A percentile compares a stretch with the other conserved stretches of the same genome.
Conservation (phyloP, 2,888 invertebrate genomes). For the Phrixothrix hirtus region DNA sequence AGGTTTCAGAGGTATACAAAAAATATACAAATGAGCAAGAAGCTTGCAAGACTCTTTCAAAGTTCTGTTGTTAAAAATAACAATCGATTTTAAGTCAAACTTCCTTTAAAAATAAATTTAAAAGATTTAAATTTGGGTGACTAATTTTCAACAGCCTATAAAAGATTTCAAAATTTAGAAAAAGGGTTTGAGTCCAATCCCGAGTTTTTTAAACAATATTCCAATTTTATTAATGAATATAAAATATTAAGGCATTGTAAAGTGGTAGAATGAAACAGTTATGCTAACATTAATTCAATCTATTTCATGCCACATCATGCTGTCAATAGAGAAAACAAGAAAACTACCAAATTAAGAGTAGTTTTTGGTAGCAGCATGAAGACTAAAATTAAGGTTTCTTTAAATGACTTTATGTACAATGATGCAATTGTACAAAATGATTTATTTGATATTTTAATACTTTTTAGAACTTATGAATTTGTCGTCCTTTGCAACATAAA, state of each 20-base stretch:
- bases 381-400: background rate
- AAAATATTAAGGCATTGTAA: background rate
- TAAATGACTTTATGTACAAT: constrained; percentile 7
- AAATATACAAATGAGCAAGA: constrained; percentile 1
- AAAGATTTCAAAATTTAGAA: constrained; percentile 4
- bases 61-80: background rate
- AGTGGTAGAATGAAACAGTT: background rate
- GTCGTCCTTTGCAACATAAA: too few species aligned
- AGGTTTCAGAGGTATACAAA: constrained; percentile 2
- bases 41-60: constrained; percentile 1
- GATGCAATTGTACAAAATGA: too few species aligned
- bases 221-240: too few species aligned
- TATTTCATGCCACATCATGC: constrained; percentile 5
- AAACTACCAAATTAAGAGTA: too few species aligned
- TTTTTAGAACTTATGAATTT: background rate
- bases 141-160: constrained; percentile 7
- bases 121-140: constrained; percentile 2
- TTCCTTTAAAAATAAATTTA: constrained; percentile 5
- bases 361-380: constrained; percentile 5
- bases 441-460: constrained; percentile 3
- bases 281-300: background rate
- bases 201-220: too few species aligned
- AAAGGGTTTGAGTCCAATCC: too few species aligned
- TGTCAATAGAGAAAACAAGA: constrained; percentile 1
- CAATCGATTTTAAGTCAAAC: constrained; percentile 2